Conservation (phyloP, 2,113 vertebrate genomes). For the Pachycephala philippinensis region DNA sequence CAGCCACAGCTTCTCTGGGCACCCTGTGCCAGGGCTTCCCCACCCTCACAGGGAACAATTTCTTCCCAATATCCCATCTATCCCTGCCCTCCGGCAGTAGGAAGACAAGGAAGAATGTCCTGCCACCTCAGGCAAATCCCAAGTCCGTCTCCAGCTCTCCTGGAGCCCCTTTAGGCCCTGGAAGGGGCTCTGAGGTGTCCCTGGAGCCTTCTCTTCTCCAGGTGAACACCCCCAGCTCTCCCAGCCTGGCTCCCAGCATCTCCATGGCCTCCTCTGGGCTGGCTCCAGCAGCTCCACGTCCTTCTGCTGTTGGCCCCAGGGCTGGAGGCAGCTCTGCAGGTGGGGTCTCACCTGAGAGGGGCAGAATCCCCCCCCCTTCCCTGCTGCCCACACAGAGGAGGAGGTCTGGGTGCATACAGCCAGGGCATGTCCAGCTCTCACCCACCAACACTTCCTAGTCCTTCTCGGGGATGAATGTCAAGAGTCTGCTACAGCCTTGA, state of each 20-base stretch:
- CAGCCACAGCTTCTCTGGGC: background rate
- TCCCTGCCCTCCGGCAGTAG: background rate
- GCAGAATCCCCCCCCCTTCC: background rate
- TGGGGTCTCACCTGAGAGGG: background rate
- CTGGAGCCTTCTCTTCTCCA: background rate
- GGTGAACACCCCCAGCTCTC: background rate
- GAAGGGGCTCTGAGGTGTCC: background rate
- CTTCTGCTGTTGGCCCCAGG: background rate
- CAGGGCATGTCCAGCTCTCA: background rate
- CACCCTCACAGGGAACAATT: background rate
- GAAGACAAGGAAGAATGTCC: too few species aligned
- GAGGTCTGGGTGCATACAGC: background rate
- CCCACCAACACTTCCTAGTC: background rate
- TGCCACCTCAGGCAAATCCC: too few species aligned
- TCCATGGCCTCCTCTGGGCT: background rate
- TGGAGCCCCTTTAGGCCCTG: too few species aligned
- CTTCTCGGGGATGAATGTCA: background rate
- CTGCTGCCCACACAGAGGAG: background rate
- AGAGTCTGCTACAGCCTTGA: background rate
- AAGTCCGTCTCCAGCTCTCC: too few species aligned
- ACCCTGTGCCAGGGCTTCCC: background rate
- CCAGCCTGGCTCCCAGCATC: background rate
- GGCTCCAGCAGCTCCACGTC: accelerated
- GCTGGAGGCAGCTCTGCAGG: background rate
- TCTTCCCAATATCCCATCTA: background rate